These are phyloP conservation scores for Eumerus sabulonum DNA, from an alignment of 2,888 invertebrate species.

Conservation along the genomic window DNA sequence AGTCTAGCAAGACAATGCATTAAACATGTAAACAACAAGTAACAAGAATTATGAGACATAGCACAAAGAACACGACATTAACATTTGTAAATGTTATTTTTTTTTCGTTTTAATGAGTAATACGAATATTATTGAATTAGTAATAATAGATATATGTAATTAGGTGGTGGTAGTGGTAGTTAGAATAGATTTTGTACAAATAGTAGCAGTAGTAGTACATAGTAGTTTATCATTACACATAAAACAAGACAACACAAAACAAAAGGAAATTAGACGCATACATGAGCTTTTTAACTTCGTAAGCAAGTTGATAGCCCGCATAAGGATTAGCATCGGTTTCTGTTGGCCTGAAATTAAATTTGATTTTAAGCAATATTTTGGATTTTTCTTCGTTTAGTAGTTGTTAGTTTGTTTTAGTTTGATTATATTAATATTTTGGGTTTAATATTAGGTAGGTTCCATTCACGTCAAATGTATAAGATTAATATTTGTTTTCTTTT, in stretches of 20 bases:
- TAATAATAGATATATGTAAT: conserved; percentile 34
- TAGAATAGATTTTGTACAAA: conserved; percentile 7
- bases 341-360: conserved; percentile 88
- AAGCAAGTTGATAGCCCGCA: conserved; percentile 99
- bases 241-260: conserved; percentile 68
- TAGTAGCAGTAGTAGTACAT: conserved; percentile 33
- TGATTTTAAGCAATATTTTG: conserved; percentile 81
- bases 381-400: conserved; percentile 49
- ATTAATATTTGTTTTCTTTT: too few relatives aligned
- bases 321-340: conserved; percentile 95
- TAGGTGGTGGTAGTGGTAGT: conserved; percentile 55
- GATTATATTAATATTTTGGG: neutral
- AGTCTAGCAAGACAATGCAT: conserved; percentile 68
- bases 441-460: too few relatives aligned
- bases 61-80: conserved; percentile 68
- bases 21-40: conserved; percentile 67
- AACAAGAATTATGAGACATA: conserved; percentile 68
- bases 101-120: too few relatives aligned
- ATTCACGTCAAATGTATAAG: too few relatives aligned
- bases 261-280: conserved; percentile 84
- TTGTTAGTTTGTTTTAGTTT: conserved; percentile 31
- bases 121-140: too few relatives aligned
- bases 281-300: conserved; percentile 99
- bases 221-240: conserved; percentile 62
- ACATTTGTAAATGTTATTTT: conserved; percentile 31